Conservation (phyloP, 2,797 vertebrate genomes). For the Coracias cyanogaster region DNA sequence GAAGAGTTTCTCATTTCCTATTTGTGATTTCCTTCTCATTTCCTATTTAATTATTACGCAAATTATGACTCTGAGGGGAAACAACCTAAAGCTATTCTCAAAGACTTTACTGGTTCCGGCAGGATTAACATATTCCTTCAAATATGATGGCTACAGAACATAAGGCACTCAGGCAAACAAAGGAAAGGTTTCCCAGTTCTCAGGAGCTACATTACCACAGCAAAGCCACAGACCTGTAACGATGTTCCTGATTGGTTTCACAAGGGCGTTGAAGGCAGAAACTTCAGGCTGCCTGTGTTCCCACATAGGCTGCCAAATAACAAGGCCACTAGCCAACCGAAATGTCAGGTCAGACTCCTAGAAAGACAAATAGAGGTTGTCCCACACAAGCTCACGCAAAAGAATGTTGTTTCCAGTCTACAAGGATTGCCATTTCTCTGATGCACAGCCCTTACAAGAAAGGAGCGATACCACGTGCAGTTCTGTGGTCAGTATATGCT, state of each 20-base stretch:
- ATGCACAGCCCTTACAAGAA: not conserved
- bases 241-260: constrained; percentile 94
- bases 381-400: not conserved
- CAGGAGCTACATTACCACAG: not conserved
- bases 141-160: fast-evolving
- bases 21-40: not conserved
- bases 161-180: not conserved
- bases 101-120: not conserved
- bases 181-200: not conserved
- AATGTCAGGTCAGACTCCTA: constrained; percentile 98
- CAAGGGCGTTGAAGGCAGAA: constrained; percentile 91
- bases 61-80: not conserved
- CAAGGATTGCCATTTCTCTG: not conserved
- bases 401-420: not conserved
- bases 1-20: not conserved
- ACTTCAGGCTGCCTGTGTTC: constrained; percentile 96
- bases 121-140: not conserved
- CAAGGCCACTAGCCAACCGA: constrained; percentile 94
- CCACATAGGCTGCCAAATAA: constrained; percentile 99
- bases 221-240: constrained; percentile 87
- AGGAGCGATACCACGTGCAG: not conserved
- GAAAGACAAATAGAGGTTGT: not conserved
- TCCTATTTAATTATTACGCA: not conserved
- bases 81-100: not conserved
- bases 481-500: not conserved